phyloP scores from a whole-genome alignment of 2,113 vertebrate genomes.

The Chinchilla lanigera region DNA sequence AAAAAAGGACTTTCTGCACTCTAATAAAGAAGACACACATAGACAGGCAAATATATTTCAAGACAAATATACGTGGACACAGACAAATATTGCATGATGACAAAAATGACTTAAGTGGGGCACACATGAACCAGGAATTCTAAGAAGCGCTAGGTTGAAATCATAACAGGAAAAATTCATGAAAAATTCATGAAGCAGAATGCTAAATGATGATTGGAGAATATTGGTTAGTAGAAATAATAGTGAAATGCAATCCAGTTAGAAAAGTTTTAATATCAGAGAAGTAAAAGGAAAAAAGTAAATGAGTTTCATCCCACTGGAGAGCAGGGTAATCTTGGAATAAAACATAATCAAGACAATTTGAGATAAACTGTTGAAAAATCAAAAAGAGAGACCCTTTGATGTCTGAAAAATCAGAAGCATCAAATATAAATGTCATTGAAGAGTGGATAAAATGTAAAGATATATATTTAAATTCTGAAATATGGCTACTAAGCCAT shows the following conservation, averaged over 20 bases:
- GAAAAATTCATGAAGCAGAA: constrained; percentile 33
- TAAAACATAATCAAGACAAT: background rate
- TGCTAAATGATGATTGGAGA: background rate
- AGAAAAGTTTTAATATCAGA: background rate
- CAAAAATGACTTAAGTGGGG: background rate
- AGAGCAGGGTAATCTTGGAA: background rate
- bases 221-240: background rate
- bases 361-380: background rate
- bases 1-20: background rate
- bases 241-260: background rate
- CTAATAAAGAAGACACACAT: background rate
- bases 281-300: background rate
- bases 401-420: background rate
- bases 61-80: background rate
- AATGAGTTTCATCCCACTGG: background rate
- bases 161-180: background rate
- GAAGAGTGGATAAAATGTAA: background rate
- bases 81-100: background rate
- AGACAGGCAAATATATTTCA: background rate
- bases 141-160: background rate
- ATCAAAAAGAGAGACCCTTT: background rate
- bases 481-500: background rate
- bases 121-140: background rate
- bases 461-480: constrained; percentile 41
- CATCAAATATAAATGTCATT: background rate